Percentiles rank a stretch among this genome's conserved stretches.
Evolutionary conservation across 1,140 invertebrate genomes (phyloP).

Genomic region (Aphidius gifuensis): DNA sequence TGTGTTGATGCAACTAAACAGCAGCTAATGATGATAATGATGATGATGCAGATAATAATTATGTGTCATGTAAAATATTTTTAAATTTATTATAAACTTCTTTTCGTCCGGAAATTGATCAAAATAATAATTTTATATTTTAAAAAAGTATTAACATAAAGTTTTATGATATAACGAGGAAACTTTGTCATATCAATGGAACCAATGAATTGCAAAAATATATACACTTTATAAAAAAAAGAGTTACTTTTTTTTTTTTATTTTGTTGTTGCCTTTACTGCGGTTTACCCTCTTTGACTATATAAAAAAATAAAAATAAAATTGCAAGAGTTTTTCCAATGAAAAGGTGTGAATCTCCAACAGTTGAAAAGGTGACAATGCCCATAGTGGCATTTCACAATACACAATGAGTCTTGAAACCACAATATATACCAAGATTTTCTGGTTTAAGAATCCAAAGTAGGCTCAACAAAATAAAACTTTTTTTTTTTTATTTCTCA

Average conservation of each 20-base stretch:
- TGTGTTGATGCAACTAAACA: too few species aligned
- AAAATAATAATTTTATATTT: neutral
- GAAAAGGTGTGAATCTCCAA: constrained; percentile 50
- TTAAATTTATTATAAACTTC: too few species aligned
- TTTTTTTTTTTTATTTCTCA: constrained; percentile 20
- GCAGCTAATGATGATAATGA: too few species aligned
- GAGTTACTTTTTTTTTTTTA: too few species aligned
- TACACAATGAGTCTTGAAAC: constrained; percentile 45
- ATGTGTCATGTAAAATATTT: too few species aligned
- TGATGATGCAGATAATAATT: too few species aligned
- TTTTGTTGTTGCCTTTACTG: too few species aligned
- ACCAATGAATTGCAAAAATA: too few species aligned
- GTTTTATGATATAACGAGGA: too few species aligned
- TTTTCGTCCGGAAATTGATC: too few species aligned
- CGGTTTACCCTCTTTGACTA: neutral
- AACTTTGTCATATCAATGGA: too few species aligned
- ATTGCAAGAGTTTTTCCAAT: constrained; percentile 23
- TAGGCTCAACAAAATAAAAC: neutral
- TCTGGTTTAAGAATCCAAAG: constrained; percentile 7
- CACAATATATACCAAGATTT: constrained; percentile 41
- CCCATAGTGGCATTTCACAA: constrained; percentile 30
- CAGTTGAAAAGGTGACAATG: constrained; percentile 47
- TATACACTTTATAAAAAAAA: too few species aligned
- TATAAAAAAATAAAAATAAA: constrained; percentile 3
- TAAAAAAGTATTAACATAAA: neutral